Evolutionary conservation across 2,888 invertebrate genomes (phyloP).

Genomic region (Physocephala rufipes): DNA sequence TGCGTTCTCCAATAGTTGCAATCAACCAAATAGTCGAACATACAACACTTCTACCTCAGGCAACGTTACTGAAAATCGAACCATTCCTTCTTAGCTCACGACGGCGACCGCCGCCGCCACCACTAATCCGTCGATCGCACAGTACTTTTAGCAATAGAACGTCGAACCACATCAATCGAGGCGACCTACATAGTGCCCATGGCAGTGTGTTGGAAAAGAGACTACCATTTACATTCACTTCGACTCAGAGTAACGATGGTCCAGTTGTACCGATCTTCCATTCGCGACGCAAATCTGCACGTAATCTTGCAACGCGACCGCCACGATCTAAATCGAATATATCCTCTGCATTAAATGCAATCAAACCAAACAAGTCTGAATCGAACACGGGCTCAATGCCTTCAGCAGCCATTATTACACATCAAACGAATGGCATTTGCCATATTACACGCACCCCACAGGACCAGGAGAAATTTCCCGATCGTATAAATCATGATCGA

Average conservation of each 20-base stretch:
- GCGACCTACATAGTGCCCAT: slow-evolving; percentile 8
- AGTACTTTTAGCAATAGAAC: slow-evolving; percentile 63
- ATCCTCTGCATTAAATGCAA: slow-evolving; percentile 51
- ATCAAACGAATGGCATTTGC: slow-evolving; percentile 63
- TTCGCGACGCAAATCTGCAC: slow-evolving; percentile 43
- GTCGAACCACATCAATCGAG: slow-evolving; percentile 49
- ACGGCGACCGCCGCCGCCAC: slow-evolving; percentile 59
- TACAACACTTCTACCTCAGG: slow-evolving; percentile 63
- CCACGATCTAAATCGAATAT: slow-evolving; percentile 60
- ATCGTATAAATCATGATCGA: slow-evolving; percentile 87
- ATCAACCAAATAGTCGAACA: slow-evolving; percentile 41
- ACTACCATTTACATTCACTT: slow-evolving; percentile 11
- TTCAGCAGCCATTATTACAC: slow-evolving; percentile 52
- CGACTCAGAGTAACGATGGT: too few relatives aligned
- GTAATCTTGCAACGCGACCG: slow-evolving; percentile 40
- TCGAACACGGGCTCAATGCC: slow-evolving; percentile 47
- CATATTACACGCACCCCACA: slow-evolving; percentile 77
- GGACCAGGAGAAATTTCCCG: slow-evolving; percentile 85
- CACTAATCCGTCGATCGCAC: slow-evolving; percentile 64
- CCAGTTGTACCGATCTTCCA: slow-evolving; percentile 49
- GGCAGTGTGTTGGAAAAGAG: too few relatives aligned
- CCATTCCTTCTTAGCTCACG: slow-evolving; percentile 65
- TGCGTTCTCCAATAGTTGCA: slow-evolving; percentile 12
- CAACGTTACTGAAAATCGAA: slow-evolving; percentile 65
- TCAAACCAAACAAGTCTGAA: background rate